These are phyloP conservation scores for Polymixis flavicincta DNA, from an alignment of 2,888 invertebrate genomes.

Conservation along the genomic window DNA sequence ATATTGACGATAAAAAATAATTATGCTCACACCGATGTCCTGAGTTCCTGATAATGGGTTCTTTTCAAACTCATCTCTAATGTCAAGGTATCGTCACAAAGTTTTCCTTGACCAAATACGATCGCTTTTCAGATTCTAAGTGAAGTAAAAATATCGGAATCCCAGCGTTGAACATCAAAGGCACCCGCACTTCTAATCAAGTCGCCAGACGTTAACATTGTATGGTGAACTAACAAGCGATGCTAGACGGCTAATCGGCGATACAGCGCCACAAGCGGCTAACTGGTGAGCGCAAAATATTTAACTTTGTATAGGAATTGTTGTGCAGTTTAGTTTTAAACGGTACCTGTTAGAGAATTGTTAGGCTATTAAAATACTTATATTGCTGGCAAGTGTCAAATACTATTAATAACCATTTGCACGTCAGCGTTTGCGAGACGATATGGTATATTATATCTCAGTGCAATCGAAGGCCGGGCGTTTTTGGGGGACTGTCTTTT, in stretches of 20 bases:
- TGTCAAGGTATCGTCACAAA: background rate
- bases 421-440: too few relatives aligned
- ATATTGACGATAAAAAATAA: background rate
- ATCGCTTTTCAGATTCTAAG: too few relatives aligned
- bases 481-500: too few relatives aligned
- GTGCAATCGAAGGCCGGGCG: too few relatives aligned
- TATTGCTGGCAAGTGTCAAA: background rate
- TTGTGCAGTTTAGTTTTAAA: constrained; percentile 18
- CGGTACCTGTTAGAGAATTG: background rate
- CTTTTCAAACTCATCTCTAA: background rate
- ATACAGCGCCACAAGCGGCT: constrained; percentile 42
- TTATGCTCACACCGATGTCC: background rate
- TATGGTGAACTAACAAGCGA: constrained; percentile 15
- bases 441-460: too few relatives aligned
- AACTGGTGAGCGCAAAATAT: constrained; percentile 26
- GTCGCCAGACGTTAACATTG: constrained; percentile 27
- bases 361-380: background rate
- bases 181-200: constrained; percentile 35
- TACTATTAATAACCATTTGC: too few relatives aligned
- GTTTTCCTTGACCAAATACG: too few relatives aligned
- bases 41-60: background rate
- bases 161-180: background rate
- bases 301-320: constrained; percentile 24
- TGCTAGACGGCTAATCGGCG: constrained; percentile 24
- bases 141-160: too few relatives aligned